Conservation (phyloP, 2,888 invertebrate genomes). For the Alentia gelatinosa region DNA sequence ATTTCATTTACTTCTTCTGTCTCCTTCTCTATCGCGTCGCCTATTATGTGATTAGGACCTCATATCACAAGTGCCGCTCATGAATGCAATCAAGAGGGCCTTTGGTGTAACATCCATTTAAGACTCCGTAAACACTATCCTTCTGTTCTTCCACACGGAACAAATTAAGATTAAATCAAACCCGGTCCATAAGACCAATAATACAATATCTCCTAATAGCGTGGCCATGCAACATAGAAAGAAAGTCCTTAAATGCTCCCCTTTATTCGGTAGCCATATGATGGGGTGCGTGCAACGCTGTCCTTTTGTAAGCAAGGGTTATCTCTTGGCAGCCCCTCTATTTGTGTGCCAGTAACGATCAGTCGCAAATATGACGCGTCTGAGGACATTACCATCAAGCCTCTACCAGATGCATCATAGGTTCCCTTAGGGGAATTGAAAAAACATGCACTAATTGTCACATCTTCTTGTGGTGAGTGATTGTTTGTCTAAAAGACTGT, state of each 20-base stretch:
- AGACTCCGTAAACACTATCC: not conserved
- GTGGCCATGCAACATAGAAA: too few relatives aligned
- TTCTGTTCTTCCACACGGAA: not conserved
- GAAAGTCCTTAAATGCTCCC: too few relatives aligned
- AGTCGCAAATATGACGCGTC: not conserved
- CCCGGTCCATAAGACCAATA: not conserved
- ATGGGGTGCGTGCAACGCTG: too few relatives aligned
- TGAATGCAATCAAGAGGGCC: not conserved
- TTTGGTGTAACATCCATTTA: not conserved
- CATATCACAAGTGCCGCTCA: not conserved
- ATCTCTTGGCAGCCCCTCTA: too few relatives aligned
- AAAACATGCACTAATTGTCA: constrained; percentile 12
- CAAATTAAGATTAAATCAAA: not conserved
- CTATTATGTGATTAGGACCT: not conserved
- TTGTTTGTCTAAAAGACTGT: constrained; percentile 28
- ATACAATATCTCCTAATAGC: not conserved
- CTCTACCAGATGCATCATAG: constrained; percentile 22
- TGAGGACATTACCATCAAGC: not conserved
- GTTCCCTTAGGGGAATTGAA: not conserved
- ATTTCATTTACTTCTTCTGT: not conserved
- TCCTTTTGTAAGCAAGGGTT: too few relatives aligned
- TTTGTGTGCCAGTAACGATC: not conserved
- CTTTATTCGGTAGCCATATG: too few relatives aligned
- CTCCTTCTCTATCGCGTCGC: not conserved
- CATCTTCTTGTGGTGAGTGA: constrained; percentile 13